Percentiles rank a stretch among this genome's conserved stretches.
phyloP scores from a whole-genome alignment of 2,888 invertebrate species.

The Meteorus cinctellus region DNA sequence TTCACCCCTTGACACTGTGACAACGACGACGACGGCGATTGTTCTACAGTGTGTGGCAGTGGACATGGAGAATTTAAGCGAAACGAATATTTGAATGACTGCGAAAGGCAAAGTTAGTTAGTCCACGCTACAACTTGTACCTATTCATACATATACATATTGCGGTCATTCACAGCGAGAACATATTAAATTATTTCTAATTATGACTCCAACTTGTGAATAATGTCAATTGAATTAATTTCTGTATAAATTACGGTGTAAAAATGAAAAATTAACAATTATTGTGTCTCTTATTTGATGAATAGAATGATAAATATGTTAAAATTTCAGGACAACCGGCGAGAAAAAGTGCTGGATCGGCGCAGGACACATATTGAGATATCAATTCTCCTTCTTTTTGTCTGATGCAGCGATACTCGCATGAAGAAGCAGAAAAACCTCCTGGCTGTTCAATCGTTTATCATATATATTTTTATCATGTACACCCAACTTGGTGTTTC shows the following conservation, averaged over 20 bases:
- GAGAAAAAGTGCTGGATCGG: conserved; percentile 20
- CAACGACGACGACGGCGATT: background rate
- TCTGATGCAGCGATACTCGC: conserved; percentile 33
- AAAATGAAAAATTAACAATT: background rate
- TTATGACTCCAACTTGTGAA: background rate
- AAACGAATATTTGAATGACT: conserved; percentile 39
- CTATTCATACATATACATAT: background rate
- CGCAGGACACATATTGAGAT: conserved; percentile 12
- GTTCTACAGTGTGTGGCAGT: background rate
- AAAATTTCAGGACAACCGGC: background rate
- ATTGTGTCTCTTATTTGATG: background rate
- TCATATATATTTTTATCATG: conserved; percentile 12
- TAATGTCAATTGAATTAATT: background rate
- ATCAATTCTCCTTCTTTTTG: conserved; percentile 16
- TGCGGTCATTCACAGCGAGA: background rate
- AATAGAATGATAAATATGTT: background rate
- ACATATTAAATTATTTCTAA: conserved; percentile 3
- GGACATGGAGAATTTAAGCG: conserved; percentile 39
- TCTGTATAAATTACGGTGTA: background rate
- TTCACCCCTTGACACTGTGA: conserved; percentile 24
- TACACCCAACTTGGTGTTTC: conserved; percentile 5
- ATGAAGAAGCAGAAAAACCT: conserved; percentile 26
- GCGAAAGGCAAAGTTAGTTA: conserved; percentile 35
- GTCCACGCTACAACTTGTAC: conserved; percentile 20
- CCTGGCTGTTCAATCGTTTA: conserved; percentile 27